A percentile compares a stretch with the other conserved stretches of the same genome.
Evolutionary conservation across 1,140 invertebrate species (phyloP).

Genomic region (Monomorium pharaonis): DNA sequence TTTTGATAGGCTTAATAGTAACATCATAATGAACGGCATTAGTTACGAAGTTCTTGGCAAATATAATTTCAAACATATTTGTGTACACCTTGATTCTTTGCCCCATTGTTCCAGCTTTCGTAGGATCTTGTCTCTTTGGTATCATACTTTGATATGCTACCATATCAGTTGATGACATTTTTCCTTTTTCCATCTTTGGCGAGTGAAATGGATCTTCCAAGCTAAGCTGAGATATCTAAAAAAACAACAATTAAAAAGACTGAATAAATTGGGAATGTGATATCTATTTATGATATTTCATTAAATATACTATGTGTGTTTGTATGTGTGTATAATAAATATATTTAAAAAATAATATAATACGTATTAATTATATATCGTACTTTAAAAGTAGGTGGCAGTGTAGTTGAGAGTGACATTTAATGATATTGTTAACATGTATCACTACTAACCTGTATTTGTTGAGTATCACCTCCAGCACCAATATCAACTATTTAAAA

Average conservation of each 20-base stretch:
- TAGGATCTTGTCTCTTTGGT: conserved; percentile 63
- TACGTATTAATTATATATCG: not conserved
- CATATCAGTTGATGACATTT: not conserved
- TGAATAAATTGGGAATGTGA: not conserved
- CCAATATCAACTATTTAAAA: not conserved
- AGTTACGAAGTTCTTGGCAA: conserved; percentile 81
- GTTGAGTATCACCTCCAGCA: not conserved
- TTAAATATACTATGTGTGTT: not conserved
- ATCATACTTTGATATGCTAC: conserved; percentile 48
- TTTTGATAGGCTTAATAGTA: conserved; percentile 83
- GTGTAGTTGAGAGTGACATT: too few relatives aligned
- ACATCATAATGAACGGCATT: conserved; percentile 86
- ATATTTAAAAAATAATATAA: not conserved
- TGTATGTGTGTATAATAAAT: not conserved
- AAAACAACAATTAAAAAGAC: not conserved
- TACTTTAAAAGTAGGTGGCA: not conserved
- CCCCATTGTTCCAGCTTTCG: conserved; percentile 82
- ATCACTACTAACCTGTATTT: not conserved
- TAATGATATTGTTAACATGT: too few relatives aligned
- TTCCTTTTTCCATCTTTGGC: not conserved
- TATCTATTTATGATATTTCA: not conserved
- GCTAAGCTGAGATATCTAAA: not conserved
- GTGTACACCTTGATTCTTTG: conserved; percentile 83
- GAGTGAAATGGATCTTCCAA: not conserved
- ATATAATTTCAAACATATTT: conserved; percentile 86